These are phyloP conservation scores for Intellagama lesueurii DNA, from an alignment of 2,797 vertebrate species.

Conservation along the genomic window DNA sequence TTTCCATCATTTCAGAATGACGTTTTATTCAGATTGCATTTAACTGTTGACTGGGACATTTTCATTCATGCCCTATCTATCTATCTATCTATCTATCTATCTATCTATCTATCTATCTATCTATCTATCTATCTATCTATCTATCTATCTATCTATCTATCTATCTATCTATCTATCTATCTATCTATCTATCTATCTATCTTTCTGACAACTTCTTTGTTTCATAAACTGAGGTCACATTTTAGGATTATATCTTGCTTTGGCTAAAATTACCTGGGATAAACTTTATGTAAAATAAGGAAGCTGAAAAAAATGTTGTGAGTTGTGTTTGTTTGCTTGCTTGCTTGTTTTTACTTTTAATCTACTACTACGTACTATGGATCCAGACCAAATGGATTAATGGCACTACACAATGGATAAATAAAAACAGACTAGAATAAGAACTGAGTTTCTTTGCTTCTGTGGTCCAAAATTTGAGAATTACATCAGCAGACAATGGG, in stretches of 20 bases:
- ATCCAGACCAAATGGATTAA: too few relatives aligned
- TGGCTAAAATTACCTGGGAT: neutral
- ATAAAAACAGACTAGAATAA: neutral
- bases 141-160: too few relatives aligned
- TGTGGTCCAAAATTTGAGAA: neutral
- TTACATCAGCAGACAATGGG: slow-evolving; percentile 33
- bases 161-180: too few relatives aligned
- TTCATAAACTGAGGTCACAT: neutral
- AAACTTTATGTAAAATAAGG: neutral
- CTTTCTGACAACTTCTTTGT: neutral
- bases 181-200: too few relatives aligned
- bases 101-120: too few relatives aligned
- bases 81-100: too few relatives aligned
- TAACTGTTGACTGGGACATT: too few relatives aligned
- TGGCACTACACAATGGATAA: neutral
- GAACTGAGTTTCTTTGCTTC: slow-evolving; percentile 10
- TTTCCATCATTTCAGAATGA: neutral
- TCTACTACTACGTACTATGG: too few relatives aligned
- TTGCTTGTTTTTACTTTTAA: neutral
- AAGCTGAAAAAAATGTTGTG: neutral
- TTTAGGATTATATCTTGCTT: neutral
- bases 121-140: too few relatives aligned
- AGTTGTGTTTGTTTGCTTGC: too few relatives aligned
- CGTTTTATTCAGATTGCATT: neutral
- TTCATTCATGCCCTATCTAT: neutral